Evolutionary conservation across 1,140 invertebrate genomes (phyloP).

Genomic region (Sesamia nonagrioides): DNA sequence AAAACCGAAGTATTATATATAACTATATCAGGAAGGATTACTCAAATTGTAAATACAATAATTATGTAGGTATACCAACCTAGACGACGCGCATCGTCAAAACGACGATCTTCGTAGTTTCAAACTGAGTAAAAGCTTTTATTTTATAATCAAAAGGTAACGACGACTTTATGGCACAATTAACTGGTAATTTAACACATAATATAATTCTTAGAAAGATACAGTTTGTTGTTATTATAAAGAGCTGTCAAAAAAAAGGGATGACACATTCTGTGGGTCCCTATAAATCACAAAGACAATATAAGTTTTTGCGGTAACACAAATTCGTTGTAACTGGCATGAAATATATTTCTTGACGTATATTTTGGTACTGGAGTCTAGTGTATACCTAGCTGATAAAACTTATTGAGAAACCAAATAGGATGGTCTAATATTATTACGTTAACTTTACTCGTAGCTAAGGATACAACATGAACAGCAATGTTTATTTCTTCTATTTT

Average conservation of each 20-base stretch:
- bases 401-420: conserved; percentile 1
- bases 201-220: conserved; percentile 40
- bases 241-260: conserved; percentile 11
- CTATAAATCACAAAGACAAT: conserved; percentile 15
- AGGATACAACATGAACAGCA: background rate
- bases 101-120: conserved; percentile 1
- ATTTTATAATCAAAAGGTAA: conserved; percentile 35
- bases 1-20: too few relatives aligned
- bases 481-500: conserved; percentile 12
- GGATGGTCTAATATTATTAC: background rate
- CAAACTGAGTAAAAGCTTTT: conserved; percentile 14
- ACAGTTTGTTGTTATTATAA: conserved; percentile 4
- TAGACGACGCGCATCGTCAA: background rate
- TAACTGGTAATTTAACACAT: conserved; percentile 23
- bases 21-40: background rate
- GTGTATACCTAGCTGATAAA: background rate
- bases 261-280: conserved; percentile 6
- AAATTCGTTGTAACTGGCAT: background rate
- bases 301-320: conserved; percentile 16
- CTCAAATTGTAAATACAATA: background rate
- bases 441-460: background rate
- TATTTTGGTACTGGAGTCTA: background rate
- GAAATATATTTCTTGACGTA: background rate
- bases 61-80: background rate
- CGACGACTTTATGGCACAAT: conserved; percentile 31